Conservation (phyloP, 2,888 invertebrate species). For the Trissolcus japonicus region DNA sequence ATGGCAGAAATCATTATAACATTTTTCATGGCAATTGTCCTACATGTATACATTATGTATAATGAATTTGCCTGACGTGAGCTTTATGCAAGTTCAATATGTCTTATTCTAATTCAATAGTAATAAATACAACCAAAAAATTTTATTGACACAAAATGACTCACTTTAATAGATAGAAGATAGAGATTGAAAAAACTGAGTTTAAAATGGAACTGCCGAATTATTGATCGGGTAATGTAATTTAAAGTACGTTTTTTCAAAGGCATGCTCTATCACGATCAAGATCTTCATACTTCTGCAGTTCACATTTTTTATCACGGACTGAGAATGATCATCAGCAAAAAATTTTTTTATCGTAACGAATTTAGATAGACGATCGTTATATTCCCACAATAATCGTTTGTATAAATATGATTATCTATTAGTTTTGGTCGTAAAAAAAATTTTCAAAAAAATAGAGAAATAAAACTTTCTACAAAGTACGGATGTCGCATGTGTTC, state of each 20-base stretch:
- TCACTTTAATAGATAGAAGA: neutral
- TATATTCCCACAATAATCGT: no score
- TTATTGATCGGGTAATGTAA: no score
- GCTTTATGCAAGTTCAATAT: constrained; percentile 9
- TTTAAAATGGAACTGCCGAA: no score
- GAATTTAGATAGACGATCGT: no score
- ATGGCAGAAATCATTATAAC: constrained; percentile 65
- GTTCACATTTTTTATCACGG: no score
- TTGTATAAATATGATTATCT: no score
- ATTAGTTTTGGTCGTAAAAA: neutral
- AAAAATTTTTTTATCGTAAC: no score
- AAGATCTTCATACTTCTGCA: no score
- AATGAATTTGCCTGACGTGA: constrained; percentile 23
- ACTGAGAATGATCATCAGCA: no score
- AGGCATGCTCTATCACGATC: neutral
- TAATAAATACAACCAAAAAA: no score
- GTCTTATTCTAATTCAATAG: neutral
- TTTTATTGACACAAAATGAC: neutral
- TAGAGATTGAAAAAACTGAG: no score
- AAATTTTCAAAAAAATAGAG: no score
- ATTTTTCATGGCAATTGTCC: constrained; percentile 18
- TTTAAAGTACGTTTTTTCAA: constrained; percentile 3
- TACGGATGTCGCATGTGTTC: constrained; percentile 21
- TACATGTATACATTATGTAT: constrained; percentile 14
- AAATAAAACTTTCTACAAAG: constrained; percentile 34